phyloP scores from a whole-genome alignment of 2,113 vertebrate species.

The Chelonoidis abingdonii region DNA sequence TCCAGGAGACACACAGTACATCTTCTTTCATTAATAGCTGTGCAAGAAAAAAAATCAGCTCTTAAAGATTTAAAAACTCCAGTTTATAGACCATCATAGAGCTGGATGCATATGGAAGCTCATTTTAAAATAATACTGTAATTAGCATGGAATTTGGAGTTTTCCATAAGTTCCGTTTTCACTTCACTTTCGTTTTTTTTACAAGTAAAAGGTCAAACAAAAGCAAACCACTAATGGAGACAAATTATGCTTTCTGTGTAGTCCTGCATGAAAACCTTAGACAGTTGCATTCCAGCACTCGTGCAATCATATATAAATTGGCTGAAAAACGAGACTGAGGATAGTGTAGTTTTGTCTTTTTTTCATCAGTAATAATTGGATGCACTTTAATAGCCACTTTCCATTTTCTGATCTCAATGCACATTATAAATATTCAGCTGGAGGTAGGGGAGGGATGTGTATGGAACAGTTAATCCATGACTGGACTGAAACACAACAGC shows the following conservation, averaged over 20 bases:
- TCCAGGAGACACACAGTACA: neutral
- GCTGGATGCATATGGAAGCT: neutral
- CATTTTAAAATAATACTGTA: neutral
- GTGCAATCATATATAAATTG: neutral
- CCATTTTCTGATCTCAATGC: neutral
- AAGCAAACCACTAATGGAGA: neutral
- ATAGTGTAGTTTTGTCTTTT: neutral
- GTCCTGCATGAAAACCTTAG: neutral
- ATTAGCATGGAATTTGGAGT: neutral
- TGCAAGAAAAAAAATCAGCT: neutral
- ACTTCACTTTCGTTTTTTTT: neutral
- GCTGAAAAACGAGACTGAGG: neutral
- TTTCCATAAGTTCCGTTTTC: neutral
- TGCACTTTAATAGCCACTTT: neutral
- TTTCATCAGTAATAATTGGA: neutral
- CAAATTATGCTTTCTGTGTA: neutral
- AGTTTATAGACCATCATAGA: neutral
- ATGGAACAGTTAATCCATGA: neutral
- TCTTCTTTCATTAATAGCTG: neutral
- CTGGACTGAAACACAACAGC: neutral
- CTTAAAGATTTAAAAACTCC: rapidly evolving
- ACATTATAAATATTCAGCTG: neutral
- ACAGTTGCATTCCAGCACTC: neutral
- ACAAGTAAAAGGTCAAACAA: neutral
- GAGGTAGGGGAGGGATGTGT: neutral